Evolutionary conservation across 2,113 vertebrate species (phyloP).

Genomic region (Colaptes auratus): DNA sequence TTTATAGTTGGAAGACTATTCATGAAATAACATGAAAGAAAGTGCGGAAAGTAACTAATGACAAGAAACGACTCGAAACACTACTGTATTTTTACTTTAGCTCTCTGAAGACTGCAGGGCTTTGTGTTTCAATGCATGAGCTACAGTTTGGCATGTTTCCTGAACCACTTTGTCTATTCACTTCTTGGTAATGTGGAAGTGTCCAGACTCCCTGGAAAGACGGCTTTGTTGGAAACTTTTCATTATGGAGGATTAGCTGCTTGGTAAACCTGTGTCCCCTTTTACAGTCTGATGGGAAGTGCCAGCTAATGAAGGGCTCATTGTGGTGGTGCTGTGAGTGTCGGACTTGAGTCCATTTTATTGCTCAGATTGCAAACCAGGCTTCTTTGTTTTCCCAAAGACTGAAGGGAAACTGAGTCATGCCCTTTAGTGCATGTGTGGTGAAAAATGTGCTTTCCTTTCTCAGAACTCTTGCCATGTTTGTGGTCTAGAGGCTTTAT

Average conservation of each 20-base stretch:
- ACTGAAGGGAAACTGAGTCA: constrained; percentile 36
- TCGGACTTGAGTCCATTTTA: constrained; percentile 10
- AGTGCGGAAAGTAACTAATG: not conserved
- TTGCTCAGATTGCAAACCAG: not conserved
- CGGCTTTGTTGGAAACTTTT: constrained; percentile 62
- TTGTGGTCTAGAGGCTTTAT: not conserved
- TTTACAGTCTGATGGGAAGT: constrained; percentile 42
- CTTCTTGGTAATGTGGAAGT: constrained; percentile 52
- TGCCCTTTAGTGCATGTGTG: not conserved
- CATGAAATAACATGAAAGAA: not conserved
- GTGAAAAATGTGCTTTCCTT: not conserved
- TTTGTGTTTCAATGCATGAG: constrained; percentile 58
- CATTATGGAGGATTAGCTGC: constrained; percentile 65
- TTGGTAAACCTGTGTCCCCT: constrained; percentile 63
- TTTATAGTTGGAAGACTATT: not conserved
- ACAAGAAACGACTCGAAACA: constrained; percentile 2
- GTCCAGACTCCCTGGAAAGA: constrained; percentile 49
- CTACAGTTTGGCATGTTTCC: constrained; percentile 60
- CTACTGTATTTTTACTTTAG: constrained; percentile 21
- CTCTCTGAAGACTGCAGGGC: constrained; percentile 20
- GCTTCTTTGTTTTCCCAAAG: not conserved
- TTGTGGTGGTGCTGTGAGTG: constrained; percentile 48
- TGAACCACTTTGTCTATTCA: constrained; percentile 53
- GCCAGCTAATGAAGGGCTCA: constrained; percentile 49
- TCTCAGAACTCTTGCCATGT: not conserved